These are phyloP conservation scores for Drosophila bunnanda DNA, from an alignment of 2,888 invertebrate genomes.

Conservation along the genomic window DNA sequence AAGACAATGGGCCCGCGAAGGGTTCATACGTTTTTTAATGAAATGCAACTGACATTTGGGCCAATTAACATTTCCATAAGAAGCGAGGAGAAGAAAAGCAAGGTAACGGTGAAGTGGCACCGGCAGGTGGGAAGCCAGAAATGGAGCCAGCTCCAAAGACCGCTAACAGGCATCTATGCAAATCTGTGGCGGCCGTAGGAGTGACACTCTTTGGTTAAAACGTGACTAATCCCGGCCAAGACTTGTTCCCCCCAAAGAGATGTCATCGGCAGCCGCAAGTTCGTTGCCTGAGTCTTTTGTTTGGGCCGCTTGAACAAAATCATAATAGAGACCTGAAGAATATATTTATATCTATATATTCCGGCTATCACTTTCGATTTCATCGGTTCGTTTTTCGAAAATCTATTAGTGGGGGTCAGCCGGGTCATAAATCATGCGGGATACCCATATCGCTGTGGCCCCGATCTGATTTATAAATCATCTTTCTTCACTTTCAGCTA, in stretches of 20 bases:
- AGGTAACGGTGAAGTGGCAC: conserved; percentile 41
- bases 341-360: background rate
- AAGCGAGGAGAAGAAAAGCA: conserved; percentile 24
- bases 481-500: conserved; percentile 86
- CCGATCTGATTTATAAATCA: conserved; percentile 39
- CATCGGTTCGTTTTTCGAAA: conserved; percentile 7
- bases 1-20: conserved; percentile 32
- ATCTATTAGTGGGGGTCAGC: conserved; percentile 12
- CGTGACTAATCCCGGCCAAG: conserved; percentile 67
- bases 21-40: conserved; percentile 43
- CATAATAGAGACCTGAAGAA: conserved; percentile 29
- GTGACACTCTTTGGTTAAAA: conserved; percentile 55
- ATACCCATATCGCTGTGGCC: conserved; percentile 6
- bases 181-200: conserved; percentile 53
- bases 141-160: conserved; percentile 9
- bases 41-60: conserved; percentile 47
- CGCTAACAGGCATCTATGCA: conserved; percentile 52
- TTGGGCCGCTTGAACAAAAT: conserved; percentile 5
- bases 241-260: conserved; percentile 54
- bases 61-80: conserved; percentile 71
- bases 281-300: conserved; percentile 59
- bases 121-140: conserved; percentile 39
- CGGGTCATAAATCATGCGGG: conserved; percentile 29
- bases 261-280: conserved; percentile 56
- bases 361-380: conserved; percentile 45